These are phyloP conservation scores for Harmothoe impar DNA, from an alignment of 2,888 invertebrate species.

Conservation along the genomic window DNA sequence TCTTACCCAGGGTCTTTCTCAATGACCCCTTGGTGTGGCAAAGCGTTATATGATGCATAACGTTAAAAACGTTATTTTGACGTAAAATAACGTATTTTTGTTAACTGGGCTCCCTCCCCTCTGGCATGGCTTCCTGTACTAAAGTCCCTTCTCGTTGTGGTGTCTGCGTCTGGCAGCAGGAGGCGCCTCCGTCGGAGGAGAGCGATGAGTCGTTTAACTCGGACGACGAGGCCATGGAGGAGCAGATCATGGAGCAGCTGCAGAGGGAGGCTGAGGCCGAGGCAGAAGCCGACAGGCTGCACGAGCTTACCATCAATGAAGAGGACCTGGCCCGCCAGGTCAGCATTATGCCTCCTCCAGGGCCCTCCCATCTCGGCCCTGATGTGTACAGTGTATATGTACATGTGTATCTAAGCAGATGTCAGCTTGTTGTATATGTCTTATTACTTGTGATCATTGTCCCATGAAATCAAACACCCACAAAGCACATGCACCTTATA, in stretches of 20 bases:
- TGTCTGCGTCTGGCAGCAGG: background rate
- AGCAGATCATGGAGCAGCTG: slow-evolving; percentile 65
- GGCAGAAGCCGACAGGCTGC: slow-evolving; percentile 26
- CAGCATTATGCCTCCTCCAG: background rate
- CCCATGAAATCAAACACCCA: too few relatives aligned
- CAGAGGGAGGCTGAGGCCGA: slow-evolving; percentile 52
- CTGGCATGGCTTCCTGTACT: slow-evolving; percentile 11
- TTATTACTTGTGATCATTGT: too few relatives aligned
- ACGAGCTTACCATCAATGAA: slow-evolving; percentile 48
- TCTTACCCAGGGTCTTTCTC: too few relatives aligned
- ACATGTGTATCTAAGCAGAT: background rate
- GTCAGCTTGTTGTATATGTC: background rate
- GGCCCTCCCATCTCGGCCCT: background rate
- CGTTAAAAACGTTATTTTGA: too few relatives aligned
- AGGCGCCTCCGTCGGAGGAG: slow-evolving; percentile 50
- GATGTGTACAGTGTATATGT: background rate
- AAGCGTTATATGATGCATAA: too few relatives aligned
- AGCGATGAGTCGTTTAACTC: slow-evolving; percentile 47
- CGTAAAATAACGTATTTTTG: too few relatives aligned
- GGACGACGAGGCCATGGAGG: slow-evolving; percentile 63
- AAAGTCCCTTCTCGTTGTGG: background rate
- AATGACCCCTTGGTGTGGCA: too few relatives aligned
- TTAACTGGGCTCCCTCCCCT: too few relatives aligned
- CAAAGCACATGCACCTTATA: too few relatives aligned
- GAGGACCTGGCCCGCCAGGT: slow-evolving; percentile 56